A percentile compares a stretch with the other conserved stretches of the same genome.
These are phyloP conservation scores for Syngnathus floridae DNA, from an alignment of 2,113 vertebrate genomes.

Conservation along the genomic window DNA sequence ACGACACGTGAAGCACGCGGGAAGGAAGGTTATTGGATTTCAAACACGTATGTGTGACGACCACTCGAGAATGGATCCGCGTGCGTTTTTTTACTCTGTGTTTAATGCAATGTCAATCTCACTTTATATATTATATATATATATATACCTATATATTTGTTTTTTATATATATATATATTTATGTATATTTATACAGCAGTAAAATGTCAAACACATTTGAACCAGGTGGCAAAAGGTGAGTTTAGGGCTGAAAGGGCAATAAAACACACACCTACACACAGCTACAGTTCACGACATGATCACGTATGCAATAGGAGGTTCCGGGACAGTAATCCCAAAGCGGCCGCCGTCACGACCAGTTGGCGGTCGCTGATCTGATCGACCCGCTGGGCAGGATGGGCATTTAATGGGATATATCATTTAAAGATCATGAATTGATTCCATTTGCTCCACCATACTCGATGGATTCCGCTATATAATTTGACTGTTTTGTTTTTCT, in stretches of 20 bases:
- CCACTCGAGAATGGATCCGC: conserved; percentile 17
- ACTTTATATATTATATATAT: conserved; percentile 60
- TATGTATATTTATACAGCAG: conserved; percentile 71
- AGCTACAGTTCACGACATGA: conserved; percentile 66
- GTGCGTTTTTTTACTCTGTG: conserved; percentile 2
- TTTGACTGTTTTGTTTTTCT: conserved; percentile 15
- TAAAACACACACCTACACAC: conserved; percentile 64
- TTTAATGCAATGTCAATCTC: conserved; percentile 60
- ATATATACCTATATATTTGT: conserved; percentile 42
- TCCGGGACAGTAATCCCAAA: conserved; percentile 42
- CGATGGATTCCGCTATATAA: conserved; percentile 19
- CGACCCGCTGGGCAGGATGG: conserved; percentile 21
- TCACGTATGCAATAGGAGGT: conserved; percentile 53
- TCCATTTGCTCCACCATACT: conserved; percentile 57
- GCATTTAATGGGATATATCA: conserved; percentile 53
- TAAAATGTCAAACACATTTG: conserved; percentile 65
- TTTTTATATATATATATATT: conserved; percentile 44
- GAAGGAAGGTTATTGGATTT: conserved; percentile 52
- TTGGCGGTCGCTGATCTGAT: conserved; percentile 37
- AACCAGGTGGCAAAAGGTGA: conserved; percentile 50
- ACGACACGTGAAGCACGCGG: conserved; percentile 42
- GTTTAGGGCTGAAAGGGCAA: conserved; percentile 52
- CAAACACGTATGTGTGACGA: conserved; percentile 29
- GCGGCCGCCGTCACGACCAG: conserved; percentile 16
- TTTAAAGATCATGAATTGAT: conserved; percentile 38